Evolutionary conservation across 2,888 invertebrate genomes (phyloP).

Genomic region (Horisme vitalbata): DNA sequence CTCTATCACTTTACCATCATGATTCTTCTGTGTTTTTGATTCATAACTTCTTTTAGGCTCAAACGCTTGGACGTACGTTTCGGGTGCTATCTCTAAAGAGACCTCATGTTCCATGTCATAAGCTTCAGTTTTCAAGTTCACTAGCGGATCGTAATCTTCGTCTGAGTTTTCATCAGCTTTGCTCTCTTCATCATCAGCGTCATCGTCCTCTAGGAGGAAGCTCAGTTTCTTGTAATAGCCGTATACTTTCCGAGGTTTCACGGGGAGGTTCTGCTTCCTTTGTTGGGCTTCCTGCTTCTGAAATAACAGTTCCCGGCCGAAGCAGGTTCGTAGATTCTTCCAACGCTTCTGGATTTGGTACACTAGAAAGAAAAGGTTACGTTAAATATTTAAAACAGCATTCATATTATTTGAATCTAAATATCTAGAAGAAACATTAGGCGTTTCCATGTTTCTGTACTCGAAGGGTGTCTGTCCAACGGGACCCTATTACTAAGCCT

Average conservation of each 20-base stretch:
- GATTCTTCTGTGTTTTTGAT: not conserved
- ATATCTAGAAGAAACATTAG: too few species aligned
- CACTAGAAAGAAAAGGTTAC: constrained; percentile 11
- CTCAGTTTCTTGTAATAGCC: constrained; percentile 50
- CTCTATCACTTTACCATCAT: constrained; percentile 47
- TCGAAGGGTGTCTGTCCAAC: too few species aligned
- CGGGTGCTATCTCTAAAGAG: constrained; percentile 4
- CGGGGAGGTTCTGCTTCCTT: constrained; percentile 35
- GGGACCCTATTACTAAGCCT: too few species aligned
- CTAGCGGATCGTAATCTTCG: constrained; percentile 18
- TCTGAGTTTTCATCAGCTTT: constrained; percentile 17
- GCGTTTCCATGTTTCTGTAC: too few species aligned
- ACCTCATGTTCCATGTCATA: constrained; percentile 15
- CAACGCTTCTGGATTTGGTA: constrained; percentile 54
- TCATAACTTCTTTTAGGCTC: constrained; percentile 9
- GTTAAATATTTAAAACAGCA: not conserved
- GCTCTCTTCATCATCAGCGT: constrained; percentile 23
- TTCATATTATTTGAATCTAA: too few species aligned
- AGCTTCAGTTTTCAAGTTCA: constrained; percentile 16
- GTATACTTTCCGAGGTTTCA: constrained; percentile 51
- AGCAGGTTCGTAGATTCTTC: constrained; percentile 61
- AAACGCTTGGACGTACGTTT: constrained; percentile 12
- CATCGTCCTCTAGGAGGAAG: constrained; percentile 39
- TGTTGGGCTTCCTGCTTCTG: constrained; percentile 48
- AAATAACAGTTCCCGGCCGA: constrained; percentile 50